Conservation (phyloP, 2,888 invertebrate genomes). For the Pristionchus mayeri region DNA sequence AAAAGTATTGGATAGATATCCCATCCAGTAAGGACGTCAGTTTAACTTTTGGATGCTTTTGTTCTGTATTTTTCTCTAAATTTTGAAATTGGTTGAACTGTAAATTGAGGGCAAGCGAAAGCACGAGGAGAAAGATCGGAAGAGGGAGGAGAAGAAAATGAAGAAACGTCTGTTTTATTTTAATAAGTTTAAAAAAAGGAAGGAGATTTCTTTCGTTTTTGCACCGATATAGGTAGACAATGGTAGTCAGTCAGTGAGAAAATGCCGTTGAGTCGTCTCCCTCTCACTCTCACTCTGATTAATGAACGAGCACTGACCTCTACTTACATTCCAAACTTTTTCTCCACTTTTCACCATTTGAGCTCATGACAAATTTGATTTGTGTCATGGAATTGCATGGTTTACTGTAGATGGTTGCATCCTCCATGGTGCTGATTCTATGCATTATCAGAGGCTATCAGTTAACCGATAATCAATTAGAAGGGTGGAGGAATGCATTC, state of each 20-base stretch:
- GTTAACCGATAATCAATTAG: constrained; percentile 36
- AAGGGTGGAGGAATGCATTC: constrained; percentile 8
- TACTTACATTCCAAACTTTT: constrained; percentile 26
- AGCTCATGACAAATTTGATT: too few species aligned
- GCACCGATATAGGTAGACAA: neutral
- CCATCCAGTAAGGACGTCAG: too few species aligned
- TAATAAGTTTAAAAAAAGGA: neutral
- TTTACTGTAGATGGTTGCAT: neutral
- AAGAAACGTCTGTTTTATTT: constrained; percentile 60
- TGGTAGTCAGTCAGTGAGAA: neutral
- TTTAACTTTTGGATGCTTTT: too few species aligned
- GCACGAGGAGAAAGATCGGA: constrained; percentile 67
- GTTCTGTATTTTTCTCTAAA: too few species aligned
- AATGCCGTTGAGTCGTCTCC: neutral
- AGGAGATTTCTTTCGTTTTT: neutral
- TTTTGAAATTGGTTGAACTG: too few species aligned
- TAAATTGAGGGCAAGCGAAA: constrained; percentile 53
- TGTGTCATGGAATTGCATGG: neutral
- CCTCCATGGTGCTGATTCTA: neutral
- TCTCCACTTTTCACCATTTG: neutral
- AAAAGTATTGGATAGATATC: too few species aligned
- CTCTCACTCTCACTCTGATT: constrained; percentile 16
- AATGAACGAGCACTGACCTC: constrained; percentile 28
- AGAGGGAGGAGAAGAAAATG: constrained; percentile 56
- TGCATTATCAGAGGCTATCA: neutral